A percentile compares a stretch with the other conserved stretches of the same genome.
phyloP scores from a whole-genome alignment of 2,797 vertebrate genomes.

The Aphelocoma californica region DNA sequence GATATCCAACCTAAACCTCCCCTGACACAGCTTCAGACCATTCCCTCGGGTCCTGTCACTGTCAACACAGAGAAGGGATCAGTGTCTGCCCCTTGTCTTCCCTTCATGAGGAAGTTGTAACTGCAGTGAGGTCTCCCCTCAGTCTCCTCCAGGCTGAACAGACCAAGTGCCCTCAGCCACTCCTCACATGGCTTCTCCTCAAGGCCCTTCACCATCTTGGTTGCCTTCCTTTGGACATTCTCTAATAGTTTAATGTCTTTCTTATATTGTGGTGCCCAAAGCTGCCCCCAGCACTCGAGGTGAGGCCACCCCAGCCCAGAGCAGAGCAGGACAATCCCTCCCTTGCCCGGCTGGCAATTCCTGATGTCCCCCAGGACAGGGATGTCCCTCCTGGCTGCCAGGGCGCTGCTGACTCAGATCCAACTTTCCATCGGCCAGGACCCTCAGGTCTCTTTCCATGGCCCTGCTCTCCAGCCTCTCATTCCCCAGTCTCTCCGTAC shows the following conservation, averaged over 20 bases:
- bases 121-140: not conserved
- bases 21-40: not conserved
- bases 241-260: not conserved
- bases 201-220: not conserved
- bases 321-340: not conserved
- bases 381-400: not conserved
- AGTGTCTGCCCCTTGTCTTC: not conserved
- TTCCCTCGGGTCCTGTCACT: not conserved
- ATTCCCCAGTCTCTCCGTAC: accelerated
- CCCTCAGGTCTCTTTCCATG: not conserved
- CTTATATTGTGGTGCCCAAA: not conserved
- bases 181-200: not conserved
- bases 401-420: not conserved
- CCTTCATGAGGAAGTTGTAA: not conserved
- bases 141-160: not conserved
- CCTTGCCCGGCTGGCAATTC: not conserved
- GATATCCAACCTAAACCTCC: not conserved
- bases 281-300: not conserved
- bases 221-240: not conserved
- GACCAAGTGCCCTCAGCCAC: not conserved
- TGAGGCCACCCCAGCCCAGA: not conserved
- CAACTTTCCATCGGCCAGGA: not conserved
- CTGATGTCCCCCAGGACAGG: not conserved
- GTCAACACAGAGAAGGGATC: not conserved
- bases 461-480: not conserved